Evolutionary conservation across 1,140 invertebrate genomes (phyloP).

Genomic region (Solen grandis): DNA sequence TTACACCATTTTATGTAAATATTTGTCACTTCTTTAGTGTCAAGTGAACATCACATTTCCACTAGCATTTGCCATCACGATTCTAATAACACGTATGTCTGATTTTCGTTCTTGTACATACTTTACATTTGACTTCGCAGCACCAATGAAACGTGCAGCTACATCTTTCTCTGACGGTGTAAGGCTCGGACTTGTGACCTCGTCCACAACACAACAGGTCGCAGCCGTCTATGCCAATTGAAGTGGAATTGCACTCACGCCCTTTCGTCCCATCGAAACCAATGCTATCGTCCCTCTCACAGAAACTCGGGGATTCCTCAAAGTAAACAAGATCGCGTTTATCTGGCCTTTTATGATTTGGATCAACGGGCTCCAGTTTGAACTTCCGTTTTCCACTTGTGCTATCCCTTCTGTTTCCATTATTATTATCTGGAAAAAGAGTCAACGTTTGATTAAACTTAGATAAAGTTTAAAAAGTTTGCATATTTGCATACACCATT

Average conservation of each 20-base stretch:
- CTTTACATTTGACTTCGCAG: conserved; percentile 91
- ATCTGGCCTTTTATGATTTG: conserved; percentile 74
- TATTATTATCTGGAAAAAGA: conserved; percentile 66
- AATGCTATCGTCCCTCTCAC: conserved; percentile 87
- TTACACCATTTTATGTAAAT: too few species aligned
- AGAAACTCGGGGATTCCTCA: conserved; percentile 94
- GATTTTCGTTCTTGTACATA: conserved; percentile 68
- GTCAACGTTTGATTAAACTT: not conserved
- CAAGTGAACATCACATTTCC: too few species aligned
- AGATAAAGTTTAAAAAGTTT: too few species aligned
- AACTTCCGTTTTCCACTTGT: conserved; percentile 62
- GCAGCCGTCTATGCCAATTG: conserved; percentile 91
- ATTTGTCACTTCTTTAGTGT: too few species aligned
- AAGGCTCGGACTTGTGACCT: conserved; percentile 90
- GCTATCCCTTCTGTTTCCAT: conserved; percentile 53
- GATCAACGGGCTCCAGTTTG: conserved; percentile 71
- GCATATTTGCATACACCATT: too few species aligned
- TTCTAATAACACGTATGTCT: conserved; percentile 71
- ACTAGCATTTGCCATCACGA: too few species aligned
- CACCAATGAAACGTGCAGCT: conserved; percentile 96
- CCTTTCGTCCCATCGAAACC: conserved; percentile 90
- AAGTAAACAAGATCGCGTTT: conserved; percentile 91
- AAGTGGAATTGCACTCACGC: conserved; percentile 76
- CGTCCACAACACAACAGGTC: conserved; percentile 93
- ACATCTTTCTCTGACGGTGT: conserved; percentile 88